These are phyloP conservation scores for Seira sanloemensis DNA, from an alignment of 2,888 invertebrate species.

Conservation along the genomic window DNA sequence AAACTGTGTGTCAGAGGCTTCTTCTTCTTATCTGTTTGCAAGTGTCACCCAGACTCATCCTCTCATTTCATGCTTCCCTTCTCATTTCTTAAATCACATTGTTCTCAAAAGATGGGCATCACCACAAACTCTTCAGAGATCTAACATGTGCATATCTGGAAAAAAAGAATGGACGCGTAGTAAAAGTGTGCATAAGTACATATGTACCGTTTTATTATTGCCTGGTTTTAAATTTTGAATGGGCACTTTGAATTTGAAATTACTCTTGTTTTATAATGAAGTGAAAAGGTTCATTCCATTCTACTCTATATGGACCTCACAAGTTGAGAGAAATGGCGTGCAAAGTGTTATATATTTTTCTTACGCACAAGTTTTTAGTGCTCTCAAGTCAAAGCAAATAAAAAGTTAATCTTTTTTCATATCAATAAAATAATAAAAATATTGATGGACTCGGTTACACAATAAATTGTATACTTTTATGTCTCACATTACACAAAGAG, in stretches of 20 bases:
- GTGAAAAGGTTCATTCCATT: neutral
- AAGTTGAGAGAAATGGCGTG: too few species aligned
- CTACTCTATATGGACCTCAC: conserved; percentile 40
- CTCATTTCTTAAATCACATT: conserved; percentile 60
- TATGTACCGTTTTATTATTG: neutral
- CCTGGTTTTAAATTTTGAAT: neutral
- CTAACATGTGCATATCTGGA: too few species aligned
- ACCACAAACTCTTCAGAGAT: too few species aligned
- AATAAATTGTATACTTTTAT: neutral
- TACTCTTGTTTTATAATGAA: neutral
- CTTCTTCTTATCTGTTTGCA: conserved; percentile 49
- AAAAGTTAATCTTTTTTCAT: neutral
- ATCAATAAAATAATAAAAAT: conserved; percentile 1
- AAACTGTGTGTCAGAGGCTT: too few species aligned
- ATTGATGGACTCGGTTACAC: conserved; percentile 6
- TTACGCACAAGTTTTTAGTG: neutral
- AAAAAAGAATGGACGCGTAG: too few species aligned
- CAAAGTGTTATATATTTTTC: too few species aligned
- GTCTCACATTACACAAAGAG: neutral
- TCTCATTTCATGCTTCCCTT: conserved; percentile 64
- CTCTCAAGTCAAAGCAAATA: neutral
- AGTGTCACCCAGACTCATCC: conserved; percentile 62
- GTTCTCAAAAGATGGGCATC: conserved; percentile 42
- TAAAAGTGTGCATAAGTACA: too few species aligned
- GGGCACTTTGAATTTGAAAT: neutral